These are phyloP conservation scores for Acropternis orthonyx DNA, from an alignment of 2,797 vertebrate species.

Conservation along the genomic window DNA sequence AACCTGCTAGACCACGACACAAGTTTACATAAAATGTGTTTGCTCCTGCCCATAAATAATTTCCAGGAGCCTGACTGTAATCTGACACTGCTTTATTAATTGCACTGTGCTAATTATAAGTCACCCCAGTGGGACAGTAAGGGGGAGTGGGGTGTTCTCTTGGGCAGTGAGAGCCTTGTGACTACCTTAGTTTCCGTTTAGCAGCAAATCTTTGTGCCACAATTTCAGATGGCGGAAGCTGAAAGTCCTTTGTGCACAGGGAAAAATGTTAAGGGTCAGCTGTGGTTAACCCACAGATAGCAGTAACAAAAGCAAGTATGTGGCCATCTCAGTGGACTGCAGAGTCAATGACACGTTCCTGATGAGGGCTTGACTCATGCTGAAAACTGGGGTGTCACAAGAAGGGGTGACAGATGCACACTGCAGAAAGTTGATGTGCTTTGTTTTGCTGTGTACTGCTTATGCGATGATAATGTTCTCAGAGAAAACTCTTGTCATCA, in stretches of 20 bases:
- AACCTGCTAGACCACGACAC: background rate
- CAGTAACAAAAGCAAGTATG: background rate
- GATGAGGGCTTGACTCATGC: background rate
- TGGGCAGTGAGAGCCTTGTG: background rate
- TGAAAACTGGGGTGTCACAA: background rate
- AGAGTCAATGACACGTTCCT: background rate
- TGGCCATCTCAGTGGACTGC: background rate
- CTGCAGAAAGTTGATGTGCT: background rate
- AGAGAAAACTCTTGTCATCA: background rate
- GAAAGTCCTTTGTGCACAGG: background rate
- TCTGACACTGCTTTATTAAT: background rate
- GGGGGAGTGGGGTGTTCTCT: background rate
- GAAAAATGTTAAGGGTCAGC: background rate
- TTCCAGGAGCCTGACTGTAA: background rate
- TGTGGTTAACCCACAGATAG: background rate
- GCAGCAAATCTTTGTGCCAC: background rate
- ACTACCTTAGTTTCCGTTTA: accelerated
- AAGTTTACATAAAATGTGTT: background rate
- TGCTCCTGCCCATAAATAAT: background rate
- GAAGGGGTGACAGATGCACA: background rate
- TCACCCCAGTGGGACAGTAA: background rate
- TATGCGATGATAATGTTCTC: accelerated
- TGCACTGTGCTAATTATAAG: background rate
- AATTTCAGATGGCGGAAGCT: background rate
- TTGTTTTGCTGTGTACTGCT: background rate